Base-by-base conservation (phyloP, 2,888 invertebrate species). In the Dasypolia templi region DNA sequence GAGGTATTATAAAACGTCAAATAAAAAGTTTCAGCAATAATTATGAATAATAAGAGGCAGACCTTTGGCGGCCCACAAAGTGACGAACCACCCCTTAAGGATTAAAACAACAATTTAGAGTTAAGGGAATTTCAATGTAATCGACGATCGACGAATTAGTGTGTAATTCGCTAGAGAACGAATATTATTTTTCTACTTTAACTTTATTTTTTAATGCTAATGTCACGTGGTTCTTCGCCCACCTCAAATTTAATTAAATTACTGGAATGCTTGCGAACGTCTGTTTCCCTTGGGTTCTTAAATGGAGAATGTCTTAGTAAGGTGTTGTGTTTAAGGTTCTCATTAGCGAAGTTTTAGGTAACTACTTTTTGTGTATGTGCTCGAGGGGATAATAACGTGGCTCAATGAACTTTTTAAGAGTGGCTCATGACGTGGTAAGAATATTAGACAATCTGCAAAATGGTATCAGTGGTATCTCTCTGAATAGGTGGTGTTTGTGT, bases 101-200 rank as follows among this genome's bases (percentile, higher is more conserved):
- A 82, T 84, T 88, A 84, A 86, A 84, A 85, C 68, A 86, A 86
- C 87, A 88, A 88, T 88, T n/a, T 87, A 87, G 75, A 84, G 69
- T 61, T 63, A 53, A 49, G 63, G 62, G 65, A 82, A 86, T 85
- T 88, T 80, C 75, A 81, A 85, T 85, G 72, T 79, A 81, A 85
- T 86, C n/a, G n/a, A n/a, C n/a, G 71, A 84, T 87, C 80, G 77
- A 80, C 42, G 72, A 82, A 82, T 80, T 84, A 78, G 51, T 26
- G 44, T 19, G 29, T 62, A 79, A 72, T 71, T 72, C 72, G 35
- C 66, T 66, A 29, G 72, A 62, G 66, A 46, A 63, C 66, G 51
- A 75, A 62, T 42, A 64, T 75, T 78, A 78, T 82, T 84, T 72
- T 75, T 70, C 42, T 73, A 61, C 70, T 26, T 77, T 26, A 29